Conservation (phyloP, 2,113 vertebrate genomes). For the Semicossyphus pulcher region DNA sequence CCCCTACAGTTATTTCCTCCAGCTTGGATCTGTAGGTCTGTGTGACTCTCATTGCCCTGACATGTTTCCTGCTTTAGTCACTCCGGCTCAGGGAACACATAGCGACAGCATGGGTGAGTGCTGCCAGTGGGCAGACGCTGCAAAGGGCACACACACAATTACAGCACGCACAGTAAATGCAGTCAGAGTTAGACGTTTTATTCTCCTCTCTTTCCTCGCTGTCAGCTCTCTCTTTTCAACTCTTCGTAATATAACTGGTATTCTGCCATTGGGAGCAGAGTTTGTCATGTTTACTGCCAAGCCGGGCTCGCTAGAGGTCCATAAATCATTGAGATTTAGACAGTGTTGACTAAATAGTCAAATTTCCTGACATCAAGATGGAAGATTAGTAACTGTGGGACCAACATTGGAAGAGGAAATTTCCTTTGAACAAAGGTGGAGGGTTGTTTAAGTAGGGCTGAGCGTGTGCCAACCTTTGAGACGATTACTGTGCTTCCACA, state of each 20-base stretch:
- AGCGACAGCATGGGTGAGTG: constrained; percentile 39
- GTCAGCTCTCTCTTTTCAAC: constrained; percentile 34
- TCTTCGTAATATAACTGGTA: constrained; percentile 21
- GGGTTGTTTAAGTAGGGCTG: constrained; percentile 13
- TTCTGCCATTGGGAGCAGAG: constrained; percentile 29
- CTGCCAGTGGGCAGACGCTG: constrained; percentile 57
- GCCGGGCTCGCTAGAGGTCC: not conserved
- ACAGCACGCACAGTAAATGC: constrained; percentile 20
- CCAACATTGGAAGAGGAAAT: constrained; percentile 25
- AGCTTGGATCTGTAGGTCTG: constrained; percentile 11
- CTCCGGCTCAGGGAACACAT: constrained; percentile 38
- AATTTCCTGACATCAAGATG: constrained; percentile 40
- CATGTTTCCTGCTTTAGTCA: constrained; percentile 55
- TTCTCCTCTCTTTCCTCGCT: constrained; percentile 4
- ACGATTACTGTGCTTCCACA: constrained; percentile 36
- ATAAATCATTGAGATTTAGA: constrained; percentile 49
- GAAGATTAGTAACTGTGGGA: constrained; percentile 31
- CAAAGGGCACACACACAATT: constrained; percentile 29
- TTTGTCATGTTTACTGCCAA: constrained; percentile 32
- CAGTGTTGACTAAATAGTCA: constrained; percentile 48
- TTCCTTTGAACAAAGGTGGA: constrained; percentile 16
- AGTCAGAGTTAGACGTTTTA: not conserved
- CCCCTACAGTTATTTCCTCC: not conserved
- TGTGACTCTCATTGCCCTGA: constrained; percentile 18
- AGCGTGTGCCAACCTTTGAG: constrained; percentile 19